Evolutionary conservation across 2,888 invertebrate genomes (phyloP), one percentile per base, ranked within the genome.

Genomic region (Trachelus troglodyta): DNA sequence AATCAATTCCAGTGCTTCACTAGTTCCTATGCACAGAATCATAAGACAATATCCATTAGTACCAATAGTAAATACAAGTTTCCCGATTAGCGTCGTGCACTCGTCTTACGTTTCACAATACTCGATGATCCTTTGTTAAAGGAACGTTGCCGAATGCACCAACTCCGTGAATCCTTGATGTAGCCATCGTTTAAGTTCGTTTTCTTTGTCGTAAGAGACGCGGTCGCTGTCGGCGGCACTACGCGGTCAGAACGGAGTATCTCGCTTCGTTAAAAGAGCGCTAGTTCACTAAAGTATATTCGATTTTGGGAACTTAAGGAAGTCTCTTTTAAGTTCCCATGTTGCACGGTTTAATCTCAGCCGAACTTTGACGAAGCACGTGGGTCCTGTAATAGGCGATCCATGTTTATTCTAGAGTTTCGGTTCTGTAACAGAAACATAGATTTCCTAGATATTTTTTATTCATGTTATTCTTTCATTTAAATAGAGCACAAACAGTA

Each of bases 311-410:
- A 88, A 89, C 88, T 87, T 83, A 85, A 87, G 81, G 81, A 85
- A 83, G 86, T 89, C 85, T 87, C 85, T 86, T 86, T 90, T 89
- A 91, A 87, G 91, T 91, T 90, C 91, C 91, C 91, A 91, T 91
- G 86, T 82, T 91, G 89, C 81, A 82, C 79, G 76, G 76, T 81
- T 74, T 33, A 79, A 76, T 84, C 81, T 91, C 90, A 91, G 85
- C 91, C 91, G 86, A 90, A 91, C 85, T 91, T 91, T 82, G 91
- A 91, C 68, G 91, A 91, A 82, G 91, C 91, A 80, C 91, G 87
- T 76, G 91, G 91, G 81, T 91, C 91, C 84, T 90, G 90, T 82
- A 89, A 86, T 81, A 91, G 86, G 80, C 88, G 87, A 83, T 90
- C 89, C 91, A 91, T 91, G 80, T 80, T 90, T 86, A 79, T 75